Evolutionary conservation across 2,797 vertebrate species (phyloP).

Genomic region (Leptodactylus fallax): DNA sequence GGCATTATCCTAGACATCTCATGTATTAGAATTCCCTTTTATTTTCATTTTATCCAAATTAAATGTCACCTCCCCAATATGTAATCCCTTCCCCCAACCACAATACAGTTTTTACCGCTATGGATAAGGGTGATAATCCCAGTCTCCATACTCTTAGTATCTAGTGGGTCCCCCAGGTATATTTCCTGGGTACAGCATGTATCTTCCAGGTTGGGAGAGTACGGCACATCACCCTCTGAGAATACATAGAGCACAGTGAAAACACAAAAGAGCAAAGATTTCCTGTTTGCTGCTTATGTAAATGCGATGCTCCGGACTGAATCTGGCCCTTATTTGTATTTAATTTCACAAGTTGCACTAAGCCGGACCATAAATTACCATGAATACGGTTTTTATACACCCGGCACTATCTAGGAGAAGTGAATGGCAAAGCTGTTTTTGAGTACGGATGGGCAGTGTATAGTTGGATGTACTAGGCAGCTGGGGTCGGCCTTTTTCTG

Average conservation of each 20-base stretch:
- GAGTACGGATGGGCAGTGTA: constrained; percentile 1
- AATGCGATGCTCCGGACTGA: constrained; percentile 39
- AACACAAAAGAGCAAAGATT: constrained; percentile 42
- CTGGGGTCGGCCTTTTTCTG: not conserved
- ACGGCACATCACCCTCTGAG: not conserved
- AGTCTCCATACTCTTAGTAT: not conserved
- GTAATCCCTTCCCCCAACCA: too few relatives aligned
- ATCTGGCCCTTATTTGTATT: constrained; percentile 53
- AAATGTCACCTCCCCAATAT: too few relatives aligned
- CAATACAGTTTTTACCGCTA: too few relatives aligned
- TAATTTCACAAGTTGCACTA: constrained; percentile 36
- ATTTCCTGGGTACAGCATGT: not conserved
- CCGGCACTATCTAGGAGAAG: not conserved
- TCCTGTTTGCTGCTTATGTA: constrained; percentile 45
- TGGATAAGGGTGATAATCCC: too few relatives aligned
- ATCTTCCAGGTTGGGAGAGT: not conserved
- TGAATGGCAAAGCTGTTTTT: constrained; percentile 15
- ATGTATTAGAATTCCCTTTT: too few relatives aligned
- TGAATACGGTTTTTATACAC: constrained; percentile 32
- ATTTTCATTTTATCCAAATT: too few relatives aligned
- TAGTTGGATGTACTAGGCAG: not conserved
- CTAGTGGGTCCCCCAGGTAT: not conserved
- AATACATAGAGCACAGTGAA: not conserved
- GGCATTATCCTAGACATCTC: too few relatives aligned
- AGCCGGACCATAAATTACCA: constrained; percentile 46